Evolutionary conservation across 2,888 invertebrate genomes (phyloP).

Genomic region (Chorisops tibialis): DNA sequence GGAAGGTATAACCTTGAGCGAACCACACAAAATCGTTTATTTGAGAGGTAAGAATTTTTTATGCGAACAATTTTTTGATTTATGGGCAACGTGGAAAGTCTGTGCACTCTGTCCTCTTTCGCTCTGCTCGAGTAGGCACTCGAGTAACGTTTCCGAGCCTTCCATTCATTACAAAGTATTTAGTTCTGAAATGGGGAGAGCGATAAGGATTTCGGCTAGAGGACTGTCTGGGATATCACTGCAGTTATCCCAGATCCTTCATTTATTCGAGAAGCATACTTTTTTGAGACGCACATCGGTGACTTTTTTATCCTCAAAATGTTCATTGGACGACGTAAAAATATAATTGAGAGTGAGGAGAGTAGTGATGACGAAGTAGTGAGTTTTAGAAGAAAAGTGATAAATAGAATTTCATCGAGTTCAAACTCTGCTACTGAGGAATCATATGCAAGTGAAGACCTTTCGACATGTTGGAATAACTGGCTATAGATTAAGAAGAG

Average conservation of each 20-base stretch:
- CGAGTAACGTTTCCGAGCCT: no score
- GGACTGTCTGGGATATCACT: background rate
- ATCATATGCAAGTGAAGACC: slow-evolving; percentile 3
- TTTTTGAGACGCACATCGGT: slow-evolving; percentile 1
- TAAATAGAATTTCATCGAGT: slow-evolving; percentile 5
- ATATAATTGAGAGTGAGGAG: background rate
- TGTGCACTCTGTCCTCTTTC: no score
- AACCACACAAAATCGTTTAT: no score
- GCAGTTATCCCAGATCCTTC: slow-evolving; percentile 6
- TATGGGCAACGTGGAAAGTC: no score
- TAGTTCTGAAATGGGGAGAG: background rate
- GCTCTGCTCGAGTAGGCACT: no score
- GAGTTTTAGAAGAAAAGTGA: background rate
- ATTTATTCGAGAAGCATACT: slow-evolving; percentile 1
- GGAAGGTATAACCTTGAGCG: no score
- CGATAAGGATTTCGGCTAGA: background rate
- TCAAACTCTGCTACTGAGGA: background rate
- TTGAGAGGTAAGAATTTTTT: no score
- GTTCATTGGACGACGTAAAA: slow-evolving; percentile 2
- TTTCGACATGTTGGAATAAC: background rate
- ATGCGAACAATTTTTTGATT: no score
- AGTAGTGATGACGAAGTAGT: background rate
- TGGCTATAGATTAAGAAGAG: slow-evolving; percentile 1
- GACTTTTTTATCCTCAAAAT: background rate
- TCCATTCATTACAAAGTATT: background rate